Evolutionary conservation across 2,888 invertebrate genomes (phyloP), one percentile per base, ranked within the genome.

Genomic region (Steinernema scapterisci): DNA sequence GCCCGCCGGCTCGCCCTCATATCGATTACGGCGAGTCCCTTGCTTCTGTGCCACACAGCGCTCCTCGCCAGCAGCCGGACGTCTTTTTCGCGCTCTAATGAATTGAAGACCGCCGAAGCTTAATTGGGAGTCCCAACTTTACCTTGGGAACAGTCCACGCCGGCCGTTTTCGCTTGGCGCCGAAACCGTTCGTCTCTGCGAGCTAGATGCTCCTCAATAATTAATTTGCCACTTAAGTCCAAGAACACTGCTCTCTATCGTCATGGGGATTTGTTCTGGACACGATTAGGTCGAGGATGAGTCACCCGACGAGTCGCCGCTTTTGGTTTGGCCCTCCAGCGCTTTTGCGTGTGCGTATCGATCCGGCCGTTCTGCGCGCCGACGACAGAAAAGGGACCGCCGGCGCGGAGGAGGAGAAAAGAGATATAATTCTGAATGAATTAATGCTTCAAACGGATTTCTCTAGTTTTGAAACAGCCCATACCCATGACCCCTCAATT

Each of bases 381-480:
- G 27, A 3, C 63, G 63, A 27, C 31, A 25, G 13, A 27, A 38
- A 63, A 31, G 54, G 48, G 21, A 23, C 23, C 63, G 54, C 54
- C 11, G 63, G 5, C 2, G 63, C 54, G 21, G 11, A 52, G 21
- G 27, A 63, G 27, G 27, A 63, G 63, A 63, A 63, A 31, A n/a
- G 54, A 54, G 54, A 54, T n/a, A n/a, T 54, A 25, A 54, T 54
- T 54, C 54, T 27, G 63, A 63, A 63, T 63, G 63, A 31, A 25
- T 25, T 54, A 54, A 54, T 23, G 54, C 5, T 23, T 13, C 5
- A 19, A 54, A 13, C 25, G 54, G 25, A 25, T 25, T 54, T 19
- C 21, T 23, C 13, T 21, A 9, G 38, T 38, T 38, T 38, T 38
- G 38, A 38, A 38, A 38, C 3, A 38, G 38, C 38, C 3, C 38